Percentiles rank a stretch among this genome's conserved stretches.
Evolutionary conservation across 2,797 vertebrate species (phyloP).

Genomic region (Sternarchorhynchus goeldii): DNA sequence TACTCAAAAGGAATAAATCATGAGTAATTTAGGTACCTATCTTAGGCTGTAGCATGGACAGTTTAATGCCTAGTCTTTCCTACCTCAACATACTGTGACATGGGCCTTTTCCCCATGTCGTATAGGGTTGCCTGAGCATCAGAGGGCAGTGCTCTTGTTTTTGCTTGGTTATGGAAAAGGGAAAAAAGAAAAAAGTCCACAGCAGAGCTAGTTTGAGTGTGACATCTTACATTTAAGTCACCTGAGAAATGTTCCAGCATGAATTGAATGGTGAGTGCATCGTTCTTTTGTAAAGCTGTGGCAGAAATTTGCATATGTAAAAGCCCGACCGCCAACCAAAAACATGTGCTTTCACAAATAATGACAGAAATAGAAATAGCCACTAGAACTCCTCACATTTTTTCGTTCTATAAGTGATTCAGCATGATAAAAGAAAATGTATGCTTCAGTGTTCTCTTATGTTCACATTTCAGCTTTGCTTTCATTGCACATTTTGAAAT

Average conservation of each 20-base stretch:
- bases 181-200: background rate
- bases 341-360: conserved; percentile 38
- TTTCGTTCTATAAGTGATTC: conserved; percentile 32
- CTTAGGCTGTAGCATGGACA: background rate
- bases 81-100: too few relatives aligned
- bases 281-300: conserved; percentile 26
- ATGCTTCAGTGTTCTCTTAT: background rate
- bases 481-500: background rate
- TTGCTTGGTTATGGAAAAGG: background rate
- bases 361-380: conserved; percentile 38
- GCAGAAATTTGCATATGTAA: conserved; percentile 52
- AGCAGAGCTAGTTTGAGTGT: background rate
- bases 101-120: background rate
- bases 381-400: conserved; percentile 9
- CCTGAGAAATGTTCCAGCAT: conserved; percentile 1
- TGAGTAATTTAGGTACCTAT: too few relatives aligned
- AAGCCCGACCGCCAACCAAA: conserved; percentile 12
- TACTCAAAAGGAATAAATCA: too few relatives aligned
- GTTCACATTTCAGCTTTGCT: background rate
- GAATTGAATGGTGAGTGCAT: conserved; percentile 24
- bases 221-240: conserved; percentile 21
- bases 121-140: background rate
- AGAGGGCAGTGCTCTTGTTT: background rate
- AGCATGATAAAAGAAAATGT: conserved; percentile 23
- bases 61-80: background rate